Evolutionary conservation across 1,140 invertebrate genomes (phyloP).

Genomic region (Dendrolimus punctatus): DNA sequence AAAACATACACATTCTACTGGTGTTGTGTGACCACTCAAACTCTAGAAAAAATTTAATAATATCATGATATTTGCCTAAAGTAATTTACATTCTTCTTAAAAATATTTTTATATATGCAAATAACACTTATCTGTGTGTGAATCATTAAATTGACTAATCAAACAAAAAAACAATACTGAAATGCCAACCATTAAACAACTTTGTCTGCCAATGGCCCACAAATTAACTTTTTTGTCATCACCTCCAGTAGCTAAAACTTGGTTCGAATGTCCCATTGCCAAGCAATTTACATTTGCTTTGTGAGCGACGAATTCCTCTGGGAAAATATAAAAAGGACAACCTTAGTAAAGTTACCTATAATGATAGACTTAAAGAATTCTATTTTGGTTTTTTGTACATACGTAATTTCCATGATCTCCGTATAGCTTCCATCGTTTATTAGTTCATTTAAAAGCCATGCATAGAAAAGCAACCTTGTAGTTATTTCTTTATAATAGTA

Average conservation of each 20-base stretch:
- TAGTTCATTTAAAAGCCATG: conserved; percentile 29
- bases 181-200: conserved; percentile 90
- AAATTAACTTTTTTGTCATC: conserved; percentile 98
- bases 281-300: conserved; percentile 91
- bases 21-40: conserved; percentile 92
- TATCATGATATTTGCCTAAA: too few relatives aligned
- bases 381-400: conserved; percentile 25
- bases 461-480: conserved; percentile 30
- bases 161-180: not conserved
- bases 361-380: not conserved
- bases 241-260: conserved; percentile 95
- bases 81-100: too few relatives aligned
- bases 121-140: too few relatives aligned
- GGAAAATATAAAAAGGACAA: conserved; percentile 20
- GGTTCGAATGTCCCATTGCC: conserved; percentile 84
- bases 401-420: conserved; percentile 70
- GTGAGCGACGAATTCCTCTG: conserved; percentile 94
- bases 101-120: too few relatives aligned
- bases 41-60: conserved; percentile 74
- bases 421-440: conserved; percentile 48
- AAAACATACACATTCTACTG: conserved; percentile 96
- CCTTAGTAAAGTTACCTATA: not conserved
- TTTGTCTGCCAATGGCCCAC: conserved; percentile 96
- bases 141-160: not conserved
- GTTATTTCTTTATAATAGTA: not conserved